Percentiles rank a stretch among this genome's conserved stretches.
Evolutionary conservation across 1,140 invertebrate genomes (phyloP).

Genomic region (Triops longicaudatus): DNA sequence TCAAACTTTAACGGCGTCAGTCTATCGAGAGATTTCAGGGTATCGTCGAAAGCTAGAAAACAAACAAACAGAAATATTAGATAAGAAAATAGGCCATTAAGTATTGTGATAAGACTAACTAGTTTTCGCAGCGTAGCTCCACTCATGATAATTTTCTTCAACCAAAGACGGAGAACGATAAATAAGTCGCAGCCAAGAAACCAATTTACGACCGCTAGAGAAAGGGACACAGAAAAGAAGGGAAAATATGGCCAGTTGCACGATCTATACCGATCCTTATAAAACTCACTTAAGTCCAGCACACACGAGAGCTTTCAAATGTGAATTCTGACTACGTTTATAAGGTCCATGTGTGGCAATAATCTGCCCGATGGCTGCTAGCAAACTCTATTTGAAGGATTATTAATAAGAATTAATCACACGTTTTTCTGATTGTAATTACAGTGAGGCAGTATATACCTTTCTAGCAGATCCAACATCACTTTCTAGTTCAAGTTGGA

Average conservation of each 20-base stretch:
- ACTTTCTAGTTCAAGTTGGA: slow-evolving; percentile 88
- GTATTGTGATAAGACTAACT: slow-evolving; percentile 45
- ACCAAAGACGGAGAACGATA: slow-evolving; percentile 79
- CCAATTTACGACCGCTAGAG: slow-evolving; percentile 74
- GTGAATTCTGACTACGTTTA: slow-evolving; percentile 88
- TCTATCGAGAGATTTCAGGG: slow-evolving; percentile 78
- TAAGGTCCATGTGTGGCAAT: slow-evolving; percentile 81
- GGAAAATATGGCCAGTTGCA: too few relatives aligned
- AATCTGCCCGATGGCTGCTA: slow-evolving; percentile 87
- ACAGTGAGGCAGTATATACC: background rate
- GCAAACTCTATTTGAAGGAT: slow-evolving; percentile 41
- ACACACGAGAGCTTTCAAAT: slow-evolving; percentile 97
- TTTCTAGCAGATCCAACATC: slow-evolving; percentile 43
- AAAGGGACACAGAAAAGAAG: slow-evolving; percentile 32
- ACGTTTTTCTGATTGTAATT: too few relatives aligned
- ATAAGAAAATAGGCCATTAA: background rate
- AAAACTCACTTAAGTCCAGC: slow-evolving; percentile 80
- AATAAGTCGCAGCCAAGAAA: slow-evolving; percentile 86
- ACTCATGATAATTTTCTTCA: slow-evolving; percentile 83
- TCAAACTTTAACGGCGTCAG: slow-evolving; percentile 80
- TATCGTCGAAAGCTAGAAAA: slow-evolving; percentile 81
- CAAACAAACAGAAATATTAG: background rate
- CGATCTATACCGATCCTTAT: background rate
- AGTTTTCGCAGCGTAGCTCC: slow-evolving; percentile 91
- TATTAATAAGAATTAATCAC: background rate